phyloP scores from a whole-genome alignment of 2,888 invertebrate genomes.

The Caenorhabditis sp. region DNA sequence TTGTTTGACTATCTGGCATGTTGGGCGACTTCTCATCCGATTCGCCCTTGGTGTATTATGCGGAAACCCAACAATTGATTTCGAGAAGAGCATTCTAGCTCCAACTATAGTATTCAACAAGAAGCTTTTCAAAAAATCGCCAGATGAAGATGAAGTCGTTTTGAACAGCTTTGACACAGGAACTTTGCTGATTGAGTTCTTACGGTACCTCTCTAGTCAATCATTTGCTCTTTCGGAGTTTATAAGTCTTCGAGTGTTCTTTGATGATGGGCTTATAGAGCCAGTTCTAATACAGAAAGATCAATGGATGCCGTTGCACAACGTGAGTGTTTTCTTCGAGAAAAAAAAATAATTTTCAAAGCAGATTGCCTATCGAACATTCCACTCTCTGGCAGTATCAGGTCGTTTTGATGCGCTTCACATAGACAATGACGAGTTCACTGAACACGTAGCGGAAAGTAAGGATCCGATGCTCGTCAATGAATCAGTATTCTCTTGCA shows the following conservation, averaged over 20 bases:
- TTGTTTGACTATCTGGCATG: conserved; percentile 55
- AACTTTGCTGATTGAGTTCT: conserved; percentile 53
- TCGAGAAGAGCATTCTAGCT: conserved; percentile 19
- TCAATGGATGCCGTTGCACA: conserved; percentile 57
- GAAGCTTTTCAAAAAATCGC: conserved; percentile 16
- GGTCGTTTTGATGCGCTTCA: conserved; percentile 69
- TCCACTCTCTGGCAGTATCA: conserved; percentile 69
- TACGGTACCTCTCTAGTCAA: conserved; percentile 57
- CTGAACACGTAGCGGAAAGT: conserved; percentile 36
- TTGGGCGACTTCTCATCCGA: conserved; percentile 64
- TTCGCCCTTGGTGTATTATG: conserved; percentile 50
- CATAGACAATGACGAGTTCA: conserved; percentile 14
- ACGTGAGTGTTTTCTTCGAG: conserved; percentile 15
- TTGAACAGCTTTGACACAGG: conserved; percentile 30
- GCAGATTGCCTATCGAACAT: conserved; percentile 72
- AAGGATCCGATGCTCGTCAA: conserved; percentile 66
- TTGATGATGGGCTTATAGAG: conserved; percentile 25
- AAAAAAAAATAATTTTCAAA: not conserved
- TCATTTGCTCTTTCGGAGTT: conserved; percentile 38
- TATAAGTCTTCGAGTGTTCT: conserved; percentile 44
- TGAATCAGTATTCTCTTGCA: conserved; percentile 55
- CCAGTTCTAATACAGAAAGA: conserved; percentile 22
- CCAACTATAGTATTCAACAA: not conserved
- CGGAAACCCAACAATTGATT: conserved; percentile 50
- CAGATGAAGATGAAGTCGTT: not conserved